Conservation (phyloP, 2,797 vertebrate genomes). For the Pogoniulus pusillus region DNA sequence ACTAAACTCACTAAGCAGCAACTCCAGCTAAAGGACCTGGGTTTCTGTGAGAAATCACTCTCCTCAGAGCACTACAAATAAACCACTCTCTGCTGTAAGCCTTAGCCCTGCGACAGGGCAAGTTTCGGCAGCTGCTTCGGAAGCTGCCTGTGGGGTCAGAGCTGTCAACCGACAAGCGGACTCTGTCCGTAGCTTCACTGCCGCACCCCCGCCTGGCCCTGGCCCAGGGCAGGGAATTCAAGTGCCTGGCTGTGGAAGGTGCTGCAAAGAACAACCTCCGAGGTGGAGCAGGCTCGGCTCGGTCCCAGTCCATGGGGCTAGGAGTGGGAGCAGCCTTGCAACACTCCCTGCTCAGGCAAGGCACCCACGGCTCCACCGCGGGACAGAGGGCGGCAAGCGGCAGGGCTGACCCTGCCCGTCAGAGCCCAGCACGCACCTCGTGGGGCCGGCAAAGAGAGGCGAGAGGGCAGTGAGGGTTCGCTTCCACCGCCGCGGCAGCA, state of each 20-base stretch:
- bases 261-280: accelerated
- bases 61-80: not conserved
- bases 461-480: accelerated
- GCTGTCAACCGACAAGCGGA: accelerated
- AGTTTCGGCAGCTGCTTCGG: accelerated
- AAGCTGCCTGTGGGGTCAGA: accelerated
- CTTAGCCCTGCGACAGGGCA: accelerated
- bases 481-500: not conserved
- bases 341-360: accelerated
- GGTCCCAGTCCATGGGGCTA: accelerated
- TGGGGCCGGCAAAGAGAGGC: accelerated
- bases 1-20: not conserved
- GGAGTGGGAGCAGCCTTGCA: accelerated
- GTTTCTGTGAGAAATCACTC: not conserved
- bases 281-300: not conserved
- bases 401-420: accelerated
- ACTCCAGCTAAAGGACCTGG: not conserved
- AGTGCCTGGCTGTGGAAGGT: accelerated
- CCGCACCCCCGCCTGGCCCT: not conserved
- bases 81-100: not conserved
- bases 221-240: not conserved
- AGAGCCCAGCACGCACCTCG: accelerated
- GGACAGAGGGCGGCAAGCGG: accelerated
- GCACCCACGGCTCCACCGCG: too few species aligned
- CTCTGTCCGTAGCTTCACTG: accelerated